phyloP scores from a whole-genome alignment of 37 sponge, comb jelly and placozoan species.

The Axinella damicornis region DNA sequence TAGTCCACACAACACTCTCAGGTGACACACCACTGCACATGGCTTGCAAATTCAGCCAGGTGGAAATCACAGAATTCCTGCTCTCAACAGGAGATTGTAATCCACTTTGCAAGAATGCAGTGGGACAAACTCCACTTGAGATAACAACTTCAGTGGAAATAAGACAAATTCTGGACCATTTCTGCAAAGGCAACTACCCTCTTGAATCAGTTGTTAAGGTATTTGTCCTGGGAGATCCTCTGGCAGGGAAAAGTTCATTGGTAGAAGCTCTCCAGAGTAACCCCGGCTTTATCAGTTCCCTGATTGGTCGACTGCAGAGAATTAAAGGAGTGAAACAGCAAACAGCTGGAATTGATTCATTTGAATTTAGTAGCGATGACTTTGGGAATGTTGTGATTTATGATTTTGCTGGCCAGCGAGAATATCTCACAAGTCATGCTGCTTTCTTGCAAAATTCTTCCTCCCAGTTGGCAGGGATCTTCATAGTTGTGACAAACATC shows the following conservation, averaged over 20 bases:
- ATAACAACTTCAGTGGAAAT: no score
- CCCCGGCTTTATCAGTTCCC: background rate
- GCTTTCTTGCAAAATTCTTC: constrained; percentile 1
- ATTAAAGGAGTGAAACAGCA: constrained; percentile 2
- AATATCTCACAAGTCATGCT: constrained; percentile 28
- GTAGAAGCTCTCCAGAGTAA: constrained; percentile 24
- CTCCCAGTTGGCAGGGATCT: background rate
- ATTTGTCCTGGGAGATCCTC: constrained; percentile 33
- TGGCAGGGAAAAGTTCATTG: constrained; percentile 46
- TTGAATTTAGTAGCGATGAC: constrained; percentile 4
- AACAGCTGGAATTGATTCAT: constrained; percentile 46
- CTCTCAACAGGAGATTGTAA: background rate
- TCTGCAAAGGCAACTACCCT: background rate
- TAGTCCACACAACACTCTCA: background rate
- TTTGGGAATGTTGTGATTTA: constrained; percentile 33
- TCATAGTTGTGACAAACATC: constrained; percentile 37
- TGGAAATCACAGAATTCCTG: background rate
- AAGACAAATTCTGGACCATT: no score
- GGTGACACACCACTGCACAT: constrained; percentile 33
- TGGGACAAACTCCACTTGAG: no score
- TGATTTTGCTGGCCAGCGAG: constrained; percentile 47
- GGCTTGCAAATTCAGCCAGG: constrained; percentile 15
- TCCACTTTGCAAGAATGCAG: no score
- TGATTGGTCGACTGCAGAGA: background rate
- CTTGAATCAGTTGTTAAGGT: constrained; percentile 1